A percentile compares a stretch with the other conserved stretches of the same genome.
These are phyloP conservation scores for Spea hammondii DNA, from an alignment of 2,797 vertebrate species.

Conservation along the genomic window DNA sequence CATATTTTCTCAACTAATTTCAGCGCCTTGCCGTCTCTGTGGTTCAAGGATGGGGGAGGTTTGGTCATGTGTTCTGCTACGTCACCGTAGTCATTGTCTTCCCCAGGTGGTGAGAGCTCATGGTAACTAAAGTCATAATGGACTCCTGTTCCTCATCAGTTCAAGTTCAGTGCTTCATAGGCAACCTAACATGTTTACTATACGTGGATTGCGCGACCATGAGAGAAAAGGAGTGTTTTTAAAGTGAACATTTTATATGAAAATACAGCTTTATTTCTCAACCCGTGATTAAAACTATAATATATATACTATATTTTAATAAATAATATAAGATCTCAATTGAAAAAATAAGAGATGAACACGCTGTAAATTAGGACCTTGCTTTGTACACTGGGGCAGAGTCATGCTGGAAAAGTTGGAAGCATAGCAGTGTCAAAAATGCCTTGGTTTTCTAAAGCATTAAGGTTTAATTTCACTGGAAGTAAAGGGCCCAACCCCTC, in stretches of 20 bases:
- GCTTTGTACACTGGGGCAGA: too few species aligned
- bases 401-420: too few species aligned
- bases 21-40: constrained; percentile 41
- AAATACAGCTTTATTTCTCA: background rate
- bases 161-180: constrained; percentile 57
- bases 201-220: constrained; percentile 51
- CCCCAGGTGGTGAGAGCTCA: constrained; percentile 60
- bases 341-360: too few species aligned
- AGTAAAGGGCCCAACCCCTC: too few species aligned
- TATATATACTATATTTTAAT: background rate
- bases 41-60: constrained; percentile 49
- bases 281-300: background rate
- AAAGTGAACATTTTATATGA: background rate
- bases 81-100: constrained; percentile 60
- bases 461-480: too few species aligned
- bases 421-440: too few species aligned
- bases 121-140: constrained; percentile 58
- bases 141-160: constrained; percentile 58
- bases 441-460: too few species aligned
- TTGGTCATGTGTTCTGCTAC: constrained; percentile 55
- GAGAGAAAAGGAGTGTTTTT: background rate
- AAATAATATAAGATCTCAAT: too few species aligned
- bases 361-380: too few species aligned
- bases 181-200: constrained; percentile 57
- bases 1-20: constrained; percentile 65